A percentile compares a stretch with the other conserved stretches of the same genome.
phyloP scores from a whole-genome alignment of 2,113 vertebrate species.

The Apeltes quadracus region DNA sequence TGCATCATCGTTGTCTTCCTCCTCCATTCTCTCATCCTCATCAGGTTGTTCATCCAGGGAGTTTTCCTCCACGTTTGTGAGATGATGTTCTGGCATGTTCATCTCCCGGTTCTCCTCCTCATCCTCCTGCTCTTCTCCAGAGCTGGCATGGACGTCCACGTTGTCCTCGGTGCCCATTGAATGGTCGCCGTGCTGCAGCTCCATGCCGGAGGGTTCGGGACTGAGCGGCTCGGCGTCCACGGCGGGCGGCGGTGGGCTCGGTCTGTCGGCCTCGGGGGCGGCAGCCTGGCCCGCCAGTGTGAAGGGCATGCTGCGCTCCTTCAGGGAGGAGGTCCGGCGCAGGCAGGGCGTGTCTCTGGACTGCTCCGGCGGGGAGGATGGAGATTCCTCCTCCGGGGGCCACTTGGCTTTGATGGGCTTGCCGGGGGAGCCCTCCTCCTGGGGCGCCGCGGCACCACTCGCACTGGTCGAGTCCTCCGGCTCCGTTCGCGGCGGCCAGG shows the following conservation, averaged over 20 bases:
- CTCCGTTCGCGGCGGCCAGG: slow-evolving; percentile 88
- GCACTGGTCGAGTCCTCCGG: slow-evolving; percentile 12
- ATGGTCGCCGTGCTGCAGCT: slow-evolving; percentile 35
- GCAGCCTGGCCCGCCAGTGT: slow-evolving; percentile 65
- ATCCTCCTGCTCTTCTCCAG: slow-evolving; percentile 46
- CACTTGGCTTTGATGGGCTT: slow-evolving; percentile 87
- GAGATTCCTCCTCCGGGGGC: slow-evolving; percentile 90
- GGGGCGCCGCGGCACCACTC: slow-evolving; percentile 42
- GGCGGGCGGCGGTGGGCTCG: slow-evolving; percentile 46
- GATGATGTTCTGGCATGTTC: slow-evolving; percentile 2
- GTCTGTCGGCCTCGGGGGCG: slow-evolving; percentile 41
- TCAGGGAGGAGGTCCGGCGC: slow-evolving; percentile 85
- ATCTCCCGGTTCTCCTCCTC: slow-evolving; percentile 51
- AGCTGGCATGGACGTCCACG: slow-evolving; percentile 59
- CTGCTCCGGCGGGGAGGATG: slow-evolving; percentile 50
- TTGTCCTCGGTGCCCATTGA: slow-evolving; percentile 39
- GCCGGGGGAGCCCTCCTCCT: slow-evolving; percentile 79
- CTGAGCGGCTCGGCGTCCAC: slow-evolving; percentile 49
- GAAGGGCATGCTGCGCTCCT: slow-evolving; percentile 89
- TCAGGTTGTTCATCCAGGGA: slow-evolving; percentile 26
- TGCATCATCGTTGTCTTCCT: slow-evolving; percentile 49
- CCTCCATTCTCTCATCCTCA: slow-evolving; percentile 32
- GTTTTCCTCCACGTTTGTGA: slow-evolving; percentile 22
- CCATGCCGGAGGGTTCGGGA: slow-evolving; percentile 46
- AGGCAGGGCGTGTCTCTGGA: slow-evolving; percentile 82